Evolutionary conservation across 2,888 invertebrate genomes (phyloP).

Genomic region (Hesperia comma): DNA sequence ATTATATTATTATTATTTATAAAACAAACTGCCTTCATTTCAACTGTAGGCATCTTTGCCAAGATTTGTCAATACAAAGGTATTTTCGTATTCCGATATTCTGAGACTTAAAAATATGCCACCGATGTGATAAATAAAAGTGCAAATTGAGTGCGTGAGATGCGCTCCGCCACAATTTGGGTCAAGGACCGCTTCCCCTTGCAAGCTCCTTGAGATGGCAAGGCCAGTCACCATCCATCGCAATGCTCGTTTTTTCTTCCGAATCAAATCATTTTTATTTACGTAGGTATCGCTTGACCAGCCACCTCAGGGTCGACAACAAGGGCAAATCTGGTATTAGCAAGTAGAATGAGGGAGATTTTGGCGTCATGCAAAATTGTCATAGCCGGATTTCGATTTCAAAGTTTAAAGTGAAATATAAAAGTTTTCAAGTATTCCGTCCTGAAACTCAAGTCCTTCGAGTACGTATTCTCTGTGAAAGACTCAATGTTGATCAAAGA

Average conservation of each 20-base stretch:
- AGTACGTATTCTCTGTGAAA: too few species aligned
- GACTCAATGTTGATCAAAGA: too few species aligned
- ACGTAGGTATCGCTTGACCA: slow-evolving; percentile 70
- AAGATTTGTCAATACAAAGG: neutral
- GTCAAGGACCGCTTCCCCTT: slow-evolving; percentile 81
- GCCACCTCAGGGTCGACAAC: slow-evolving; percentile 63
- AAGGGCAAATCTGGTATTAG: slow-evolving; percentile 68
- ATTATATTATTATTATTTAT: too few species aligned
- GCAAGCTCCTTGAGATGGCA: slow-evolving; percentile 75
- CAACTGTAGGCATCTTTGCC: too few species aligned
- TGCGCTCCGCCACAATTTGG: slow-evolving; percentile 62
- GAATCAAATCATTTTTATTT: slow-evolving; percentile 82
- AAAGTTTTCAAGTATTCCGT: neutral
- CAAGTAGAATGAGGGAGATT: slow-evolving; percentile 49
- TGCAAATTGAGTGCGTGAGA: slow-evolving; percentile 50
- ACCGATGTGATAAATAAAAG: slow-evolving; percentile 49
- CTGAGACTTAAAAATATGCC: slow-evolving; percentile 18
- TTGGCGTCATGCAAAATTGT: slow-evolving; percentile 12
- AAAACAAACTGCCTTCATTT: too few species aligned
- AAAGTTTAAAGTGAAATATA: neutral
- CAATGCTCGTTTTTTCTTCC: slow-evolving; percentile 67
- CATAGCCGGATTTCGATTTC: neutral
- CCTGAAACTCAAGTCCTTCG: neutral
- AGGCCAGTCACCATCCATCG: slow-evolving; percentile 76
- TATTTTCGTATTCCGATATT: neutral